Evolutionary conservation across 2,797 vertebrate species (phyloP), one percentile per base, ranked within the genome.

Genomic region (Anguilla anguilla): DNA sequence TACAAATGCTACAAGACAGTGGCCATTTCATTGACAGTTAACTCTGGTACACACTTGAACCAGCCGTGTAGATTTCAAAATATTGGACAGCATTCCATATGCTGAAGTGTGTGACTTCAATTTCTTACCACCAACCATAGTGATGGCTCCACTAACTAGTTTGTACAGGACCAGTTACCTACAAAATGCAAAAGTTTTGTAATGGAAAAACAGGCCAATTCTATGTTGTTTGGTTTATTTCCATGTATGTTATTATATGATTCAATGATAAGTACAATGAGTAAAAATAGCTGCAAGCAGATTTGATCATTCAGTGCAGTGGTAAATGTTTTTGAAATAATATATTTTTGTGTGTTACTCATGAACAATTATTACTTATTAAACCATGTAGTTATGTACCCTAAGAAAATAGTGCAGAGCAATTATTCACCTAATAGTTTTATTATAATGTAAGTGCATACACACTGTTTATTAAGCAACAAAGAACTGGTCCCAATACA

Each of bases 1-100:
- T 55, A 84, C 61, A 84, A 28, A 84, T 67, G 28, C 51, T 49
- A 87, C 64, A 64, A 25, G 15, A 84, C 46, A 84, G 53, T 74
- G 64, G 19, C 82, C 72, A 49, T 84, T 87, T 84, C 28, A 87
- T 87, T 87, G 64, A 35, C 43, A 59, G 64, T 49, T 28, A 84
- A 84, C 59, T n/a, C 28, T n/a, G n/a, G 25, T 57, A 55, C 86
- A 49, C 39, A n/a, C 39, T 59, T 79, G 53, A 86, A 77, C 86
- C 72, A 57, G 53, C 31, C 43, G 2, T 46, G 77, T 19, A 6
- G 17, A 25, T 79, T 79, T 79, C 74, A 79, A 17, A 46, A 46
- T 3, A 5, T 19, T 79, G 74, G 31, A 43, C 74, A 19, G 35
- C 13, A 79, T 46, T 19, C 31, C 74, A 79, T 1, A 43, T 79